These are phyloP conservation scores for Desoria tigrina DNA, from an alignment of 2,888 invertebrate species.

Conservation along the genomic window DNA sequence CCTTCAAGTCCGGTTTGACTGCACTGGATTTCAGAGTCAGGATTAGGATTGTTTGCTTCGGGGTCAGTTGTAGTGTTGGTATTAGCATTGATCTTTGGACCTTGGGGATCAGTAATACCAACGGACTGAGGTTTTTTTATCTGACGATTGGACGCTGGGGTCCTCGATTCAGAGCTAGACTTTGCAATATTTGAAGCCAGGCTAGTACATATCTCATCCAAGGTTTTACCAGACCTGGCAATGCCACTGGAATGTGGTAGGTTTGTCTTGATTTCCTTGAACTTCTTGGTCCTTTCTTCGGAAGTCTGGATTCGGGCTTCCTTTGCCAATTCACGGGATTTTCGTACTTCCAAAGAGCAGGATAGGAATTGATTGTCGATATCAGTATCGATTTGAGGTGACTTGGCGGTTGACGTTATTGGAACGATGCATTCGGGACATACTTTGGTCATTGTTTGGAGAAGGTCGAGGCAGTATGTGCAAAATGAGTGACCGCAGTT, in stretches of 20 bases:
- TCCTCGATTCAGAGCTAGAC: neutral
- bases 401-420: conserved; percentile 8
- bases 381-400: conserved; percentile 21
- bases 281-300: conserved; percentile 12
- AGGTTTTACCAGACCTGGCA: neutral
- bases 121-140: neutral
- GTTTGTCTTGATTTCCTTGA: neutral
- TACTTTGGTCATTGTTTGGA: conserved; percentile 2
- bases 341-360: conserved; percentile 25
- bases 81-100: too few relatives aligned
- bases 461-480: conserved; percentile 29
- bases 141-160: neutral
- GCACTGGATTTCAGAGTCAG: conserved; percentile 1
- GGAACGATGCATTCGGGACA: conserved; percentile 26
- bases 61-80: neutral
- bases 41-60: neutral
- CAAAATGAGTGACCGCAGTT: conserved; percentile 32
- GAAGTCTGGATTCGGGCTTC: conserved; percentile 11
- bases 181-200: conserved; percentile 2
- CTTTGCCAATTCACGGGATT: conserved; percentile 17
- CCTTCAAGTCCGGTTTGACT: neutral
- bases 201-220: neutral
- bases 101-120: too few relatives aligned
- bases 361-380: conserved; percentile 25
- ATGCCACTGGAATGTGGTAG: neutral